Evolutionary conservation across 2,888 invertebrate genomes (phyloP).

Genomic region (Phasia obesa): DNA sequence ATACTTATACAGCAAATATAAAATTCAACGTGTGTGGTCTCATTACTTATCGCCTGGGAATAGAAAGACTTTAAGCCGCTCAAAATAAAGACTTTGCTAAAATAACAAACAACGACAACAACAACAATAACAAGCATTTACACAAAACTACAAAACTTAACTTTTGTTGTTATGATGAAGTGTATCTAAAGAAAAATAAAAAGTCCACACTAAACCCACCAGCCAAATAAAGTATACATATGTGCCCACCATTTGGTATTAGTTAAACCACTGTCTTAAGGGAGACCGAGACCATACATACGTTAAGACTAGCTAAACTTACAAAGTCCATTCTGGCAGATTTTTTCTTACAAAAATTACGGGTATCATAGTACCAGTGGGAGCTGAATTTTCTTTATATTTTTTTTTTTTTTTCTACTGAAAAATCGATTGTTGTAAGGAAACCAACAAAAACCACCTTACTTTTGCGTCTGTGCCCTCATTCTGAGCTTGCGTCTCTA

Average conservation of each 20-base stretch:
- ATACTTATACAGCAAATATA: constrained; percentile 56
- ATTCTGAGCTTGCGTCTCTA: constrained; percentile 64
- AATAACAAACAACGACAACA: constrained; percentile 42
- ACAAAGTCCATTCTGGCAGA: constrained; percentile 9
- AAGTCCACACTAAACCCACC: constrained; percentile 54
- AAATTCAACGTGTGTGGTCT: constrained; percentile 72
- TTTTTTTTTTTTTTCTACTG: constrained; percentile 5
- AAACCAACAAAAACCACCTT: constrained; percentile 41
- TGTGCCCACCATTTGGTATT: constrained; percentile 33
- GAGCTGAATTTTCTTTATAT: constrained; percentile 46
- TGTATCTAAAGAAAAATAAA: constrained; percentile 52
- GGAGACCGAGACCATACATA: constrained; percentile 31
- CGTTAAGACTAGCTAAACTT: constrained; percentile 4
- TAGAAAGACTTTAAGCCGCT: constrained; percentile 69
- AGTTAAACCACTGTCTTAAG: constrained; percentile 52
- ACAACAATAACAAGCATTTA: constrained; percentile 25
- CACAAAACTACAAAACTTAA: constrained; percentile 5
- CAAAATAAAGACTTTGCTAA: constrained; percentile 69
- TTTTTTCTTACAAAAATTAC: constrained; percentile 46
- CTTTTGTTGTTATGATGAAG: constrained; percentile 42
- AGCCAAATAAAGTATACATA: not conserved
- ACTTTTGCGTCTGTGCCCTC: constrained; percentile 14
- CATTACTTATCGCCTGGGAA: constrained; percentile 73
- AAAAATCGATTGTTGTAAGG: constrained; percentile 24
- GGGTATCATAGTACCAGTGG: constrained; percentile 54